These are phyloP conservation scores for Stomatorhinus ivindoensis DNA, from an alignment of 2,113 vertebrate genomes.

Conservation along the genomic window DNA sequence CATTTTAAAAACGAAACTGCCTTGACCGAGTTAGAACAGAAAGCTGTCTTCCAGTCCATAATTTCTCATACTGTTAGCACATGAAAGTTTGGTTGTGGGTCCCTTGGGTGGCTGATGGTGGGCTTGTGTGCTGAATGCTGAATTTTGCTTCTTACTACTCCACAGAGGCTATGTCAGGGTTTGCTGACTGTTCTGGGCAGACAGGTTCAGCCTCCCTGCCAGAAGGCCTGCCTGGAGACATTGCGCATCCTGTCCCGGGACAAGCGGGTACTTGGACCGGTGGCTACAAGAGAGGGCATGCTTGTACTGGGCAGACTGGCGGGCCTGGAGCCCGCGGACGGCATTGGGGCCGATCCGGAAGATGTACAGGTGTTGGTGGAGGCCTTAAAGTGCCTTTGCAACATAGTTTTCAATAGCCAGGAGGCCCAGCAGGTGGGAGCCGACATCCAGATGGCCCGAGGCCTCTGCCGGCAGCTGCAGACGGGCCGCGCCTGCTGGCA, in stretches of 20 bases:
- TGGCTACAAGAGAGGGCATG: constrained; percentile 83
- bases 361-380: constrained; percentile 79
- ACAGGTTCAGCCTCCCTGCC: constrained; percentile 67
- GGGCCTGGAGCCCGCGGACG: constrained; percentile 45
- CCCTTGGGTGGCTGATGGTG: neutral
- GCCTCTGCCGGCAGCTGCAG: constrained; percentile 74
- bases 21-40: neutral
- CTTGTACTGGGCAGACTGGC: constrained; percentile 76
- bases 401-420: constrained; percentile 88
- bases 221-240: constrained; percentile 81
- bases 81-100: neutral
- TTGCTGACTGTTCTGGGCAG: constrained; percentile 74
- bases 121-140: neutral
- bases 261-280: constrained; percentile 83
- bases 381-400: constrained; percentile 95
- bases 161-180: constrained; percentile 79
- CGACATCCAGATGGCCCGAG: constrained; percentile 77
- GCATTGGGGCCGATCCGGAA: constrained; percentile 25
- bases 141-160: neutral
- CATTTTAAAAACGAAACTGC: neutral
- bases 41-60: neutral
- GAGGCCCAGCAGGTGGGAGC: constrained; percentile 83
- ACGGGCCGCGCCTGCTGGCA: constrained; percentile 56
- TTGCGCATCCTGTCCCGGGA: constrained; percentile 93
- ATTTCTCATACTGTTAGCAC: neutral